Evolutionary conservation across 1,140 invertebrate genomes (phyloP), one percentile per base, ranked within the genome.

Genomic region (Limonius californicus): DNA sequence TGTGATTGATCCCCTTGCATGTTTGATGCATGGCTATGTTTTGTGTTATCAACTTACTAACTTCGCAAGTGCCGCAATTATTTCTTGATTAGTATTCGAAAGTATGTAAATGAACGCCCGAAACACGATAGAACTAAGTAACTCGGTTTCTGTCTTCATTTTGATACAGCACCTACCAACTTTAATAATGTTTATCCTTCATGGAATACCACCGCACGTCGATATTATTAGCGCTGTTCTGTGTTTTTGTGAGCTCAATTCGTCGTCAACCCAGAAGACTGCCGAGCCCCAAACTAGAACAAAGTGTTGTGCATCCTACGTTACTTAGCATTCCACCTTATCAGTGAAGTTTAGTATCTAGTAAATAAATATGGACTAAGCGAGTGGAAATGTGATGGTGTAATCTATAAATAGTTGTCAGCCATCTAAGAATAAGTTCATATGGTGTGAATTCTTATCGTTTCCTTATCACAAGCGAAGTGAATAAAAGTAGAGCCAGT

Each of bases 301-400:
- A 12, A 14, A 12, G 3, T 39, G 35, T 14, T 9, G 35, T 9
- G 8, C 2, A 12, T 39, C 11, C 35, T 39, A 12, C n/a, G n/a
- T n/a, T n/a, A n/a, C 35, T 39, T 39, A 39, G 35, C n/a, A 12
- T 2, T 39, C 3, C 4, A 32, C 11, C 35, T 39, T 39, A 39
- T 39, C 35, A 12, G 2, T 39, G 35, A 2, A 2, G 35, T 11
- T 4, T 11, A 12, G 7, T 39, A 39, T 39, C 35, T 39, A 50
- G 42, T 45, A 45, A 45, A 50, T 50, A 50, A 50, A 50, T 6
- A 50, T 18, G n/a, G 19, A 50, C 19, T 50, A 50, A 50, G 16
- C 20, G 15, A 39, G 45, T 21, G 45, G 7, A 21, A 3, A 18
- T 21, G 45, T 18, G 4, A 18, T 19, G 45, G 14, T 21, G 20